Percentiles rank a stretch among this genome's conserved stretches.
Conservation (phyloP, 2,888 invertebrate genomes). For the Orchesellides sinensis region DNA sequence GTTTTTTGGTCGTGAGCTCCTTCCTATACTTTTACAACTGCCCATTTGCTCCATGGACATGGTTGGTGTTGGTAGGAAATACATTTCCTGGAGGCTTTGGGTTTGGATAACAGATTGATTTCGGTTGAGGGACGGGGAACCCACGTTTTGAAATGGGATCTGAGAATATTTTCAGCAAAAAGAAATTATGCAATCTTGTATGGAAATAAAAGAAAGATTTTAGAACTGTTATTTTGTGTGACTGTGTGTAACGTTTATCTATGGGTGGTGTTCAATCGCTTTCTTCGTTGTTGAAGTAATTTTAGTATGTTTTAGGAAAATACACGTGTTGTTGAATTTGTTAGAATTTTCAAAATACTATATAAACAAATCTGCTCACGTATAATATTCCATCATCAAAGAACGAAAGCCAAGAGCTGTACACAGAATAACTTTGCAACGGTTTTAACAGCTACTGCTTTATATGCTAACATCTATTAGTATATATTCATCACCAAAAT, state of each 20-base stretch:
- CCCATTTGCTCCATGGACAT: constrained; percentile 8
- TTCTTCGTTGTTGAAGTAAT: neutral
- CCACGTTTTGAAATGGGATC: neutral
- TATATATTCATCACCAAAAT: too few species aligned
- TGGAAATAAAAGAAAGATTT: neutral
- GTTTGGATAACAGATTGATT: constrained; percentile 8
- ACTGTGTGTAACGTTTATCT: too few species aligned
- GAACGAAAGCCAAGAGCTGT: too few species aligned
- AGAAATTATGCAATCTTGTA: neutral
- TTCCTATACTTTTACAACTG: neutral
- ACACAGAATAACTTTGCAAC: too few species aligned
- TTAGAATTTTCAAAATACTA: too few species aligned
- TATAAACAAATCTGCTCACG: too few species aligned
- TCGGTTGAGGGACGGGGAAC: constrained; percentile 2
- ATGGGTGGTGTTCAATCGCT: too few species aligned
- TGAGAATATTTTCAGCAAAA: neutral
- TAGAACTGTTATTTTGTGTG: neutral
- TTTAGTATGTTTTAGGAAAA: too few species aligned
- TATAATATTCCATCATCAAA: too few species aligned
- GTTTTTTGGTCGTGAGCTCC: constrained; percentile 3
- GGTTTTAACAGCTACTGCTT: too few species aligned
- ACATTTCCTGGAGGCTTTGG: neutral
- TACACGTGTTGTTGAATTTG: too few species aligned
- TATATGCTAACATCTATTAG: too few species aligned
- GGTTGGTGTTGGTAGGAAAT: constrained; percentile 9